phyloP scores from a whole-genome alignment of 2,113 vertebrate species.

The Anoura caudifer region DNA sequence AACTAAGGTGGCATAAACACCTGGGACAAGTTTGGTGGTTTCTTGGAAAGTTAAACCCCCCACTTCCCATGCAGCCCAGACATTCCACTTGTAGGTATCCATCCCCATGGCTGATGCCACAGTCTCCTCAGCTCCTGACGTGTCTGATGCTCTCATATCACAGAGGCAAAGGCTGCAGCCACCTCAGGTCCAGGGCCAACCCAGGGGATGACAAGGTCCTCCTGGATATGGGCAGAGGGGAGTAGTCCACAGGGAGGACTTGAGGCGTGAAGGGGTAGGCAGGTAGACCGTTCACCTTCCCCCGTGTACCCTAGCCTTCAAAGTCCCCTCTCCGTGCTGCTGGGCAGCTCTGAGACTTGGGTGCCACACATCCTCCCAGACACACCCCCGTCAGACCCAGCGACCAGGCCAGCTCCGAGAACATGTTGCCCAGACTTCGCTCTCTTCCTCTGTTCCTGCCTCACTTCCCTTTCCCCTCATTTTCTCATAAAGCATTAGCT shows the following conservation, averaged over 20 bases:
- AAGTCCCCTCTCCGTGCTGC: rapidly evolving
- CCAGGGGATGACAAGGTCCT: neutral
- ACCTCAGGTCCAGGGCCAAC: neutral
- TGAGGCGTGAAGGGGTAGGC: neutral
- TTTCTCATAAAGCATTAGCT: neutral
- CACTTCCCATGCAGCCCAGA: neutral
- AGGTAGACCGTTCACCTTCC: neutral
- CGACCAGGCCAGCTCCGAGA: rapidly evolving
- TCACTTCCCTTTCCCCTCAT: too few species aligned
- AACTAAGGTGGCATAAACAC: neutral
- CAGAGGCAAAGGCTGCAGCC: neutral
- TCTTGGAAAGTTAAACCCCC: neutral
- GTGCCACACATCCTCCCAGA: neutral
- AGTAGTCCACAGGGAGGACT: neutral
- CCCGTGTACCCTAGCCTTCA: rapidly evolving
- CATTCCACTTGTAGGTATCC: neutral
- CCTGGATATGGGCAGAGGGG: neutral
- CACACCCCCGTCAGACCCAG: too few species aligned
- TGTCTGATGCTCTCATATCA: neutral
- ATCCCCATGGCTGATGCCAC: rapidly evolving
- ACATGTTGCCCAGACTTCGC: neutral
- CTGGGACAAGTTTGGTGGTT: too few species aligned
- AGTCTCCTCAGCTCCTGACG: neutral
- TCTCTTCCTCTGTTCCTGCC: neutral
- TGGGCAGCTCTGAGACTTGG: neutral